Base-by-base conservation (phyloP, 2,888 invertebrate species). In the Ochropleura leucogaster region DNA sequence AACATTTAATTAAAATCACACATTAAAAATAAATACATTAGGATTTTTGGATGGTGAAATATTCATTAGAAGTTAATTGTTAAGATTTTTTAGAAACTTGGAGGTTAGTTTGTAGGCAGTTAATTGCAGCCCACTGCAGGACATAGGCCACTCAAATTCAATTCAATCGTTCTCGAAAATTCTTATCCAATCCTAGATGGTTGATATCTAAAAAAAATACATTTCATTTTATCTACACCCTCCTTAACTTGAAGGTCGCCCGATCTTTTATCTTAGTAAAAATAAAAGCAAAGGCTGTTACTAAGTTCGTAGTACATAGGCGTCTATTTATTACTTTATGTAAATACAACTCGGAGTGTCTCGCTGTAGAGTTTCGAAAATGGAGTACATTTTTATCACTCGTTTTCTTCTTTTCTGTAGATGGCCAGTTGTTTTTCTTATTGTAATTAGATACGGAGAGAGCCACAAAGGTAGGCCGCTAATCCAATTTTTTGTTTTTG, bases 401-500 rank as follows among this genome's bases (percentile, higher is more conserved):
- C 76, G 74, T 81, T 87, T 86, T 86, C 78, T 74, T 74, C 67
- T 76, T 85, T 83, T 83, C 68, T 72, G 70, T n/a, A 68, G 76
- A 79, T 79, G 76, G 85, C 75, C 80, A 81, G 79, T 88, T 85
- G 80, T 87, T 87, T 87, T 83, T 87, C 83, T 85, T 88, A 85
- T 88, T 86, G 84, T 85, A 85, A 83, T 83, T 80, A 87, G 85
- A 88, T 88, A 83, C 66, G 77, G 80, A 80, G 81, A 88, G 87
- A 75, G 85, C 82, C 82, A 82, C 87, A 89, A 88, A 90, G 88
- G 89, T 88, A 85, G 79, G 86, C 89, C 89, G 89, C 89, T 92
- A 90, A 92, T 92, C 87, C 86, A 88, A 84, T 91, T 93, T 92
- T 94, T 93, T 91, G 88, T 91, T 91, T 92, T 92, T 92, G 87